phyloP scores from a whole-genome alignment of 1,140 invertebrate genomes.

The Akabosia matsudoensis region DNA sequence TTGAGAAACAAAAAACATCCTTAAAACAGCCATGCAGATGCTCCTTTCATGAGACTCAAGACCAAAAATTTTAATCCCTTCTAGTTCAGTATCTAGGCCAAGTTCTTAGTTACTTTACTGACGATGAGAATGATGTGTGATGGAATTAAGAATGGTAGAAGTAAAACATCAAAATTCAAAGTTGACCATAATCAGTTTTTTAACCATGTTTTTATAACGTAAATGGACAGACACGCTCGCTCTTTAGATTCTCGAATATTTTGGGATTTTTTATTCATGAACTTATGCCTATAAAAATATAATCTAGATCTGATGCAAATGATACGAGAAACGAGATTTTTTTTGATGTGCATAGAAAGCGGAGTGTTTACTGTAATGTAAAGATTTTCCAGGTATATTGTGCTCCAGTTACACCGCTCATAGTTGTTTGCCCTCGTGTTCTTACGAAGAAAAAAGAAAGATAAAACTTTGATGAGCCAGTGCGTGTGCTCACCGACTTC shows the following conservation, averaged over 20 bases:
- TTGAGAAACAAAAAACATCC: too few species aligned
- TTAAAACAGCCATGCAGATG: too few species aligned
- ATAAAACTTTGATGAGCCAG: constrained; percentile 9
- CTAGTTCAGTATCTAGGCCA: constrained; percentile 10
- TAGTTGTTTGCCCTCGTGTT: constrained; percentile 17
- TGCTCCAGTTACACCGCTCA: not conserved
- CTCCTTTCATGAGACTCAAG: too few species aligned
- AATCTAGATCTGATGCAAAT: not conserved
- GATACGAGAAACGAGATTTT: too few species aligned
- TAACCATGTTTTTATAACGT: constrained; percentile 2
- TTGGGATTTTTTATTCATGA: not conserved
- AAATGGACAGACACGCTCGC: not conserved
- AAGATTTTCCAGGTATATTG: not conserved
- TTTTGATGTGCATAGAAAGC: too few species aligned
- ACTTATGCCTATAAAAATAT: not conserved
- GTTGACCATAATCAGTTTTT: constrained; percentile 5
- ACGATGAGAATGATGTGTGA: not conserved
- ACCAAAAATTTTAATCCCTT: too few species aligned
- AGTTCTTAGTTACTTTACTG: not conserved
- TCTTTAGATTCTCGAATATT: not conserved
- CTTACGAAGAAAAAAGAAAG: not conserved
- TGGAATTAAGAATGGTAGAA: not conserved
- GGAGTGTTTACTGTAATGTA: too few species aligned
- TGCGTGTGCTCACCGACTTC: constrained; percentile 14
- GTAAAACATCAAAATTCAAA: constrained; percentile 9